phyloP scores from a whole-genome alignment of 2,888 invertebrate genomes.

The Aethes cnicana region DNA sequence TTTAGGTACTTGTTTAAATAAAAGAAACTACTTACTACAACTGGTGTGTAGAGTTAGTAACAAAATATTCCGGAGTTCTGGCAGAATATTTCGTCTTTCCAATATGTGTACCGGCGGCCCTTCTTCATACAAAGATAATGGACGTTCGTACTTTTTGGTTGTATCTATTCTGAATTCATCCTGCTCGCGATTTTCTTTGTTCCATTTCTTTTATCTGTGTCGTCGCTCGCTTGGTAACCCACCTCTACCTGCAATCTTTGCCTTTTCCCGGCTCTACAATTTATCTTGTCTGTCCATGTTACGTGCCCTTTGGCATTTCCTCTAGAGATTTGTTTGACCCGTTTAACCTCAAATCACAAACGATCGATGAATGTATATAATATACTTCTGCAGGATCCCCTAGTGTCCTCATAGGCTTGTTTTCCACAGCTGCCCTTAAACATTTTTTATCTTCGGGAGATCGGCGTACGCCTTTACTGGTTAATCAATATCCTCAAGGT shows the following conservation, averaged over 20 bases:
- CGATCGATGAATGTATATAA: slow-evolving; percentile 9
- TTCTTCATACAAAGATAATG: slow-evolving; percentile 2
- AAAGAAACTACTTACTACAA: no score
- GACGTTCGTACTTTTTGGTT: slow-evolving; percentile 7
- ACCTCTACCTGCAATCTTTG: slow-evolving; percentile 24
- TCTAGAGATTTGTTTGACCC: slow-evolving; percentile 22
- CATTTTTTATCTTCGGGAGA: slow-evolving; percentile 9
- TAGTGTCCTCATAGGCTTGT: no score
- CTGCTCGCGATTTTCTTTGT: slow-evolving; percentile 25
- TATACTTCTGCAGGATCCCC: no score
- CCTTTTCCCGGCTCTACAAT: slow-evolving; percentile 21
- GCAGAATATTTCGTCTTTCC: slow-evolving; percentile 6
- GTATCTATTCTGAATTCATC: slow-evolving; percentile 25
- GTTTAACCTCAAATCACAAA: slow-evolving; percentile 25
- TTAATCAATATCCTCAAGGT: slow-evolving; percentile 50
- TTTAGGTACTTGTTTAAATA: no score
- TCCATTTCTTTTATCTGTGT: slow-evolving; percentile 23
- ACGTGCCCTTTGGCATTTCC: slow-evolving; percentile 27
- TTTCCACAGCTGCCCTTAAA: not conserved
- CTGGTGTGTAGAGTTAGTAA: not conserved
- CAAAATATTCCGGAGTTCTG: not conserved
- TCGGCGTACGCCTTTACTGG: slow-evolving; percentile 34
- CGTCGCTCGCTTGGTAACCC: slow-evolving; percentile 18
- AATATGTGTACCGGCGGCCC: slow-evolving; percentile 16
- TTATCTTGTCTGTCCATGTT: slow-evolving; percentile 25